Evolutionary conservation across 2,113 vertebrate genomes (phyloP), one percentile per base, ranked within the genome.

Genomic region (Odontophorus gujanensis): DNA sequence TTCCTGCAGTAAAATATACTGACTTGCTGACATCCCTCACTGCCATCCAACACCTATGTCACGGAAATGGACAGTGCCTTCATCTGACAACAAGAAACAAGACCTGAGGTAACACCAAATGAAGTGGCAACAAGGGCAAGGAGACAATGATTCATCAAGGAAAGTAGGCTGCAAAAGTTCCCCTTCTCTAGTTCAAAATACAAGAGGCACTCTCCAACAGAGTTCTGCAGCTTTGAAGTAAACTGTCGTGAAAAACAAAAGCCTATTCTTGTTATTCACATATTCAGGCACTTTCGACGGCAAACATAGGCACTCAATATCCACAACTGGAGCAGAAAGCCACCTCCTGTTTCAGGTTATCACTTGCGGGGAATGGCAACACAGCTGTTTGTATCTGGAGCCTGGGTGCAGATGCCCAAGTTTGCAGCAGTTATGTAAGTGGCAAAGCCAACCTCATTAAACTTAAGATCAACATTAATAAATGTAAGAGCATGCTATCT

Each of bases 381-480:
- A 62, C 43, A 22, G 62, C 47, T 80, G 62, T 65, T 69, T 55
- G 26, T 69, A n/a, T 53, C 76, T 59, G 45, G 51, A 90, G 47
- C 38, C 4, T 1, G 28, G 77, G 65, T 92, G 85, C 62, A 90
- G 85, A 89, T 51, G 48, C 61, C 61, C 88, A 87, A 9, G 59
- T 95, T 55, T 92, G 76, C 88, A 78, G 88, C 85, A 94, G 93
- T 88, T 93, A 78, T 50, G 55, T 43, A 89, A 86, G 61, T 77
- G 62, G 80, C 51, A 87, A 78, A 90, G 82, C 34, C 89, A 73
- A 74, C 21, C 91, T 86, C 19, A 71, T 86, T 75, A 96, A 97
- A 92, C 66, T 94, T 91, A 11, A 92, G 85, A 89, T 86, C 82
- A 89, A 47, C 67, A 80, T 69, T 89, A 92, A 95, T 36, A 95